Percentiles rank a stretch among this genome's conserved stretches.
Evolutionary conservation across 64 coral and sea anemone genomes (phyloP).

Genomic region (Dendronephthya gigantea): DNA sequence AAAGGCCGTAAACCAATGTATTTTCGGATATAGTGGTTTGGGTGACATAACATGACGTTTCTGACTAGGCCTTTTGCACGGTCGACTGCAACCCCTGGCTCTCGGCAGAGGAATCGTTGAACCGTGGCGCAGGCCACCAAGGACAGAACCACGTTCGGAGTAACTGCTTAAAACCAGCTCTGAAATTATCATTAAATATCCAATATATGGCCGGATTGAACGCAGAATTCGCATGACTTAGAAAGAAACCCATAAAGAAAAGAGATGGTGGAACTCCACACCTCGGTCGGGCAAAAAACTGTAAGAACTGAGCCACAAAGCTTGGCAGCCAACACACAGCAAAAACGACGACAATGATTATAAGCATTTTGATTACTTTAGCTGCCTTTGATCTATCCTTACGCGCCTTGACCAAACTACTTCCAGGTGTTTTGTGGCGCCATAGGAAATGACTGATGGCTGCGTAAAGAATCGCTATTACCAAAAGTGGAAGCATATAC

Average conservation of each 20-base stretch:
- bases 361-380: constrained; percentile 6
- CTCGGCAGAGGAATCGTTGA: not conserved
- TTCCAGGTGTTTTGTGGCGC: not conserved
- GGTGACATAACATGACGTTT: no score
- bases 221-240: not conserved
- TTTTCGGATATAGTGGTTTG: no score
- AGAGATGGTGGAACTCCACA: not conserved
- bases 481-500: not conserved
- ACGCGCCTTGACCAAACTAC: not conserved
- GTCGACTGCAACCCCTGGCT: not conserved
- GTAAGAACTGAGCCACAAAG: not conserved
- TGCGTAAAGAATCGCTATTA: not conserved
- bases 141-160: not conserved
- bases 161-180: not conserved
- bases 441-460: not conserved
- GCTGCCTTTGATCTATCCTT: not conserved
- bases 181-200: constrained; percentile 1
- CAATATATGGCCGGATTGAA: not conserved
- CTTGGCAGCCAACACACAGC: not conserved
- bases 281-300: not conserved
- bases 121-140: not conserved
- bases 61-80: not conserved
- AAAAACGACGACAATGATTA: constrained; percentile 11
- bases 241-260: not conserved
- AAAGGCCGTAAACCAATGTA: no score